Percentiles rank a stretch among this genome's conserved stretches.
Conservation (phyloP, 1,140 invertebrate species). For the Conopomorpha cramerella region DNA sequence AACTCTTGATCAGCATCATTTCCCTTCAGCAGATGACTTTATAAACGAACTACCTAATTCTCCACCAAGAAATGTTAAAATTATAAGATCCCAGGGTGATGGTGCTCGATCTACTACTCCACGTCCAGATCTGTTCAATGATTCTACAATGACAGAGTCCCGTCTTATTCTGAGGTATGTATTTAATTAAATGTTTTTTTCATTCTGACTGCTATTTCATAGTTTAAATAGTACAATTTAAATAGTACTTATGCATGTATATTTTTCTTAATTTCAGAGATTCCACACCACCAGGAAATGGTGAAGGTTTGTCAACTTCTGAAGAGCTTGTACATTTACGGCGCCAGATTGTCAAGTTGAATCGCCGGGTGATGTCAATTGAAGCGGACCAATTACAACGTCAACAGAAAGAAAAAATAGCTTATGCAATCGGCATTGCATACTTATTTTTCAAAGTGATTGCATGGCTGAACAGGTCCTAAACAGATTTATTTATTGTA, state of each 20-base stretch:
- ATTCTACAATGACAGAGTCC: constrained; percentile 48
- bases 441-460: constrained; percentile 86
- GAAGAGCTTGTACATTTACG: constrained; percentile 83
- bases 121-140: constrained; percentile 38
- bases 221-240: background rate
- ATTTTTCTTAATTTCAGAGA: constrained; percentile 50
- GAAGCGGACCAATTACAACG: constrained; percentile 80
- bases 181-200: background rate
- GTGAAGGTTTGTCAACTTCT: constrained; percentile 69
- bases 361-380: constrained; percentile 81
- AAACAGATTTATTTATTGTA: no score
- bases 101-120: constrained; percentile 26
- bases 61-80: constrained; percentile 27
- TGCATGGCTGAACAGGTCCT: constrained; percentile 78
- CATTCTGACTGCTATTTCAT: background rate
- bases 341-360: constrained; percentile 81
- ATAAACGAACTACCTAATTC: constrained; percentile 23
- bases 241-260: constrained; percentile 5
- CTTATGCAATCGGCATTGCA: constrained; percentile 78
- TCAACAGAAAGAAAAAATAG: constrained; percentile 80
- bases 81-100: constrained; percentile 30
- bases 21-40: constrained; percentile 73
- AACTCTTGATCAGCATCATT: constrained; percentile 79
- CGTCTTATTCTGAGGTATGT: constrained; percentile 40
- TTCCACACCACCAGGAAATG: constrained; percentile 64